Evolutionary conservation across 2,797 vertebrate genomes (phyloP), one percentile per base, ranked within the genome.

Genomic region (Gymnothorax reevesii): DNA sequence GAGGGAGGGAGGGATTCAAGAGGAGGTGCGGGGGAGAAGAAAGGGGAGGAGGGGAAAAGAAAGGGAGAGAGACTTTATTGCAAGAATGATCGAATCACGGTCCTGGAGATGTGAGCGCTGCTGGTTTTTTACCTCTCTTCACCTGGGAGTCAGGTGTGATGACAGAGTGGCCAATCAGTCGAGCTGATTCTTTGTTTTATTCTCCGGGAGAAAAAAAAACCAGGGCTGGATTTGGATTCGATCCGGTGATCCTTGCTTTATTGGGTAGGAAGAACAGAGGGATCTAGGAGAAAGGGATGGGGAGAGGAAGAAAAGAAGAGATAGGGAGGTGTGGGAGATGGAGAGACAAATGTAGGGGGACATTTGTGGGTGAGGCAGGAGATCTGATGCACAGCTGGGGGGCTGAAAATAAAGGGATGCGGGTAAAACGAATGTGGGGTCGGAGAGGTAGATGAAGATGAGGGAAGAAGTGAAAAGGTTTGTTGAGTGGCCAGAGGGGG

Each of bases 261-360:
- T 94, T 94, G 94, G 89, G 91, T 93, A 93, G 93, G 62, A 85
- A 87, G 83, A 64, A 73, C 25, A 85, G 84, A 90, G 90, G 90
- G 88, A 90, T 90, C 87, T 88, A 92, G 89, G 87, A 69, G 64
- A 79, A 9, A 64, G 73, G 59, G 59, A 66, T 22, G 66, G 4
- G 64, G 25, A 42, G 59, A 66, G 59, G 54, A 92, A 64, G 90
- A 84, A 84, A 87, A 52, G 79, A 87, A 54, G 87, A 84, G 83
- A 83, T 86, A 73, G 79, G 57, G 83, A 57, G 69, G 9, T 6
- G n/a, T 66, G 62, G 62, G 62, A 59, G 9, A 13, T 5, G 4
- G 9, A 20, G 62, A 64, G 62, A n/a, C 62, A 66, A 20, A 66
- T 22, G n/a, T 22, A n/a, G 62, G 62, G 60, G 10, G 20, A 5